Evolutionary conservation across 64 coral and sea anemone species (phyloP).

Genomic region (Montipora efflorescens): DNA sequence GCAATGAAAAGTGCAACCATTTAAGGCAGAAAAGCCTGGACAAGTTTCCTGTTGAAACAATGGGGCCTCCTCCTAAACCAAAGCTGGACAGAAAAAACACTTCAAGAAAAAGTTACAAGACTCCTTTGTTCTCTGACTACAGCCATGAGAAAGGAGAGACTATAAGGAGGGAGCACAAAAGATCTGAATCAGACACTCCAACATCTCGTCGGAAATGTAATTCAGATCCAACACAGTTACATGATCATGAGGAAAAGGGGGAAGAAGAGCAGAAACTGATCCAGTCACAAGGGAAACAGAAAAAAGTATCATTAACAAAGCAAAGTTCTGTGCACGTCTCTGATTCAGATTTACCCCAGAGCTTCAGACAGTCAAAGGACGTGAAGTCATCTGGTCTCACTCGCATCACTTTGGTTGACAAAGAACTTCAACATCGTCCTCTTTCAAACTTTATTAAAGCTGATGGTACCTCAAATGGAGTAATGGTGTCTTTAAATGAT

Average conservation of each 20-base stretch:
- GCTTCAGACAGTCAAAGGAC: slow-evolving; percentile 37
- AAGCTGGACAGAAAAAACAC: slow-evolving; percentile 84
- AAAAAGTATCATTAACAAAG: slow-evolving; percentile 24
- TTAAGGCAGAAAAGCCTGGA: slow-evolving; percentile 76
- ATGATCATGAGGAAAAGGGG: slow-evolving; percentile 14
- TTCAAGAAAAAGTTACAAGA: slow-evolving; percentile 84
- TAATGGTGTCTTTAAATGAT: slow-evolving; percentile 88
- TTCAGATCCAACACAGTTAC: slow-evolving; percentile 79
- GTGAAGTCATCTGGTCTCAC: not conserved
- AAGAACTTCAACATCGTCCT: slow-evolving; percentile 26
- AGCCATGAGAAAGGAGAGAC: slow-evolving; percentile 9
- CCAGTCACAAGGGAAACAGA: not conserved
- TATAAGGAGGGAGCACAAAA: slow-evolving; percentile 25
- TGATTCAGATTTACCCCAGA: slow-evolving; percentile 78
- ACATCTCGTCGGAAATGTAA: slow-evolving; percentile 76
- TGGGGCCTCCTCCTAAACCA: slow-evolving; percentile 82
- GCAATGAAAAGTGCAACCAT: slow-evolving; percentile 54
- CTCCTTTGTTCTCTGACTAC: slow-evolving; percentile 32
- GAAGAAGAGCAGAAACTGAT: not conserved
- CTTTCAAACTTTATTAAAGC: slow-evolving; percentile 29
- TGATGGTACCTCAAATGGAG: slow-evolving; percentile 46
- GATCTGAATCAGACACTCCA: slow-evolving; percentile 8
- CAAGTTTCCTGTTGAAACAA: slow-evolving; percentile 41
- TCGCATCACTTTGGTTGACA: not conserved
- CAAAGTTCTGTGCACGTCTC: slow-evolving; percentile 68